Evolutionary conservation across 2,113 vertebrate genomes (phyloP).

Genomic region (Syngnathus typhle): DNA sequence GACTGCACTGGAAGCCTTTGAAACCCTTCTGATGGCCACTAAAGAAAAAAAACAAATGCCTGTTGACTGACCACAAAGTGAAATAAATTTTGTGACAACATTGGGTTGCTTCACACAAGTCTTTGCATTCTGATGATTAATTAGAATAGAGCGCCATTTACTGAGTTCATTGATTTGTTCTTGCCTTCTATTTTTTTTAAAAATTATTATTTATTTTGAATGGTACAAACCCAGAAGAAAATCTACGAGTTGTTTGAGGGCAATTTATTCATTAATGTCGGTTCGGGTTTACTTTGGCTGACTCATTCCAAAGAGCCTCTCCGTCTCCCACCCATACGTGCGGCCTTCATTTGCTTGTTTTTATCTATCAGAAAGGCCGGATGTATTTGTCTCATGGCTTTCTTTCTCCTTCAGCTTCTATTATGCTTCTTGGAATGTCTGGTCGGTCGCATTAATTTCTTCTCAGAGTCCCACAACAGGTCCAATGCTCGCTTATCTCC

Average conservation of each 20-base stretch:
- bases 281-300: not conserved
- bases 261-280: too few relatives aligned
- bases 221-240: not conserved
- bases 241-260: too few relatives aligned
- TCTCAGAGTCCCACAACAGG: not conserved
- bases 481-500: not conserved
- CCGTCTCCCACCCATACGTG: not conserved
- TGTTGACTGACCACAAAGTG: not conserved
- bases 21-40: not conserved
- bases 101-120: constrained; percentile 21
- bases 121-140: constrained; percentile 6
- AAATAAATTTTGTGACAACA: constrained; percentile 12
- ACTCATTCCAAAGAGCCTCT: not conserved
- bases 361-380: not conserved
- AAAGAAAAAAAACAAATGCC: not conserved
- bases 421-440: not conserved
- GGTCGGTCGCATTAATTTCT: not conserved
- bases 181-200: not conserved
- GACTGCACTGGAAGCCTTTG: constrained; percentile 26
- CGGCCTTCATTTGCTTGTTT: not conserved
- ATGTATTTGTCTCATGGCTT: not conserved
- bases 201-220: not conserved
- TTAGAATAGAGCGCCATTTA: too few relatives aligned
- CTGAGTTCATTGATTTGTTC: not conserved
- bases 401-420: not conserved